Evolutionary conservation across 2,888 invertebrate genomes (phyloP).

Genomic region (Eueremaeus valkanovi): DNA sequence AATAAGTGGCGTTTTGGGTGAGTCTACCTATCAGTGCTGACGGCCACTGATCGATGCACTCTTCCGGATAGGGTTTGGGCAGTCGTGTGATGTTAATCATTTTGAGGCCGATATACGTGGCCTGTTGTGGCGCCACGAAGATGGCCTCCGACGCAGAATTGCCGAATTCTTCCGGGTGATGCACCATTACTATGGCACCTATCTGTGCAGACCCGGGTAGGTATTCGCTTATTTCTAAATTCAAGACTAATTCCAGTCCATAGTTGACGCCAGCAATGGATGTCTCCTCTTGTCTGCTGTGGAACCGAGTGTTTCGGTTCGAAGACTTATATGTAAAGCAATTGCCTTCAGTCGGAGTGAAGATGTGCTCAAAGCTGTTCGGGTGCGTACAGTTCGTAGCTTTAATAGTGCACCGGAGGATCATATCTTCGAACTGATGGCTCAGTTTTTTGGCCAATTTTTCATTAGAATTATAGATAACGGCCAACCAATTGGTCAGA

Average conservation of each 20-base stretch:
- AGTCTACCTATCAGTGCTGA: constrained; percentile 34
- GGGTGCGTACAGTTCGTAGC: constrained; percentile 43
- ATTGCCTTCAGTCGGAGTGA: constrained; percentile 45
- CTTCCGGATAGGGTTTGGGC: constrained; percentile 45
- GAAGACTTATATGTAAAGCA: constrained; percentile 43
- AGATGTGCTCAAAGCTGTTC: constrained; percentile 41
- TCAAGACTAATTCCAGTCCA: constrained; percentile 44
- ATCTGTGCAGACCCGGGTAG: constrained; percentile 42
- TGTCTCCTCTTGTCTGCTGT: constrained; percentile 41
- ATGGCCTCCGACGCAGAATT: constrained; percentile 44
- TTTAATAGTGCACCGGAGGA: constrained; percentile 45
- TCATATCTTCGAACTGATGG: constrained; percentile 46
- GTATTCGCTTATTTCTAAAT: constrained; percentile 42
- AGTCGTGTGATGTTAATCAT: constrained; percentile 44
- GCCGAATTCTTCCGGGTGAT: constrained; percentile 43
- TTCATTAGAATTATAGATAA: constrained; percentile 41
- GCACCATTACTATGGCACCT: constrained; percentile 45
- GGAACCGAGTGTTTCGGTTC: not conserved
- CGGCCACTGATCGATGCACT: constrained; percentile 44
- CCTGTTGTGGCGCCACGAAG: constrained; percentile 42
- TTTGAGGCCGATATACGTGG: constrained; percentile 44
- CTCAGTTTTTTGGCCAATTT: constrained; percentile 42
- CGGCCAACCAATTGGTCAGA: constrained; percentile 44
- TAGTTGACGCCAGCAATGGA: constrained; percentile 43
- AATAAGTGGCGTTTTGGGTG: constrained; percentile 43